Percentiles rank a stretch among this genome's conserved stretches.
These are phyloP conservation scores for Tetragonisca angustula DNA, from an alignment of 2,888 invertebrate species.

Conservation along the genomic window DNA sequence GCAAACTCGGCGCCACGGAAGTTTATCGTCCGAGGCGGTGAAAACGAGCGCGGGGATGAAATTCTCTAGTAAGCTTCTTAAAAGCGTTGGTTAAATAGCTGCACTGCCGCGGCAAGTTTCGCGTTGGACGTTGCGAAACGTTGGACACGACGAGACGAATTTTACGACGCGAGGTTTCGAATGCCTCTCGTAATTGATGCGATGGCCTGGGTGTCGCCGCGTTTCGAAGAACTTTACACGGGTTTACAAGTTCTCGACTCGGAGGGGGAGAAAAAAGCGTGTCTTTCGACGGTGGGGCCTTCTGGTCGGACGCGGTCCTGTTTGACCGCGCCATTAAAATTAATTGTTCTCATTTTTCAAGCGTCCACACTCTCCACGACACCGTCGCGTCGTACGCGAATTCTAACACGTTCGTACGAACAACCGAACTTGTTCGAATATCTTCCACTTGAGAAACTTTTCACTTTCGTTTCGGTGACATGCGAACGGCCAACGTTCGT, in stretches of 20 bases:
- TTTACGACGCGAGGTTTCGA: not conserved
- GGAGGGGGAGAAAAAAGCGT: not conserved
- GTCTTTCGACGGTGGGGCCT: not conserved
- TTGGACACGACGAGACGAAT: not conserved
- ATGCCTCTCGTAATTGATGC: not conserved
- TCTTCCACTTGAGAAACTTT: too few relatives aligned
- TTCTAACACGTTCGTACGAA: too few relatives aligned
- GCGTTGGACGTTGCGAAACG: not conserved
- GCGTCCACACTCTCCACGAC: not conserved
- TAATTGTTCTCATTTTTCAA: constrained; percentile 13
- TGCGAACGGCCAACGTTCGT: too few relatives aligned
- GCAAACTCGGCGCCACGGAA: constrained; percentile 1
- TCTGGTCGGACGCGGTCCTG: not conserved
- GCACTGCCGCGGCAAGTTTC: not conserved
- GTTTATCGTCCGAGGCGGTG: not conserved
- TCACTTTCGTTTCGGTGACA: too few relatives aligned
- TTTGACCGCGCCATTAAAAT: constrained; percentile 12
- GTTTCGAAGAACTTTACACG: constrained; percentile 3
- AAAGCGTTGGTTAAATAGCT: not conserved
- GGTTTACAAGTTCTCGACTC: not conserved
- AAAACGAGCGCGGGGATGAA: not conserved
- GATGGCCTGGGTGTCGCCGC: not conserved
- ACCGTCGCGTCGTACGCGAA: too few relatives aligned
- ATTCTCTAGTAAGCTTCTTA: constrained; percentile 6
- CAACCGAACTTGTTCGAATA: too few relatives aligned